Percentiles rank a stretch among this genome's conserved stretches.
Evolutionary conservation across 35 echinoderm and acorn worm genomes (phyloP).

Genomic region (Eucidaris tribuloides): DNA sequence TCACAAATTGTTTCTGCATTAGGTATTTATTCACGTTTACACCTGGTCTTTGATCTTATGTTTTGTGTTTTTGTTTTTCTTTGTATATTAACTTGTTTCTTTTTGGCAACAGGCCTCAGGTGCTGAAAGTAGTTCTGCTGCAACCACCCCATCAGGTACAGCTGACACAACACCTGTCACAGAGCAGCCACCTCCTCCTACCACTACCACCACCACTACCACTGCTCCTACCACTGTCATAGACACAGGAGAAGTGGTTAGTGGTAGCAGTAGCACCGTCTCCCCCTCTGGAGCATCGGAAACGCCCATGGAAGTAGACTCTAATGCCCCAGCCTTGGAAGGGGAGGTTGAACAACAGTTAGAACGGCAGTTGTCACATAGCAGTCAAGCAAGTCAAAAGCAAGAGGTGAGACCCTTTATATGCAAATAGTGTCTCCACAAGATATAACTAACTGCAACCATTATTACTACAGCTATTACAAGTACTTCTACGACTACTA

Average conservation of each 20-base stretch:
- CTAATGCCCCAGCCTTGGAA: background rate
- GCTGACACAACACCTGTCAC: slow-evolving; percentile 17
- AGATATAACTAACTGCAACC: no score
- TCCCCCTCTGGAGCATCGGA: slow-evolving; percentile 28
- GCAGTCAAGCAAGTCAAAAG: slow-evolving; percentile 1
- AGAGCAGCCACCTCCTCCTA: slow-evolving; percentile 6
- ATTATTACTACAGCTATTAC: no score
- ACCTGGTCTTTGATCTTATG: no score
- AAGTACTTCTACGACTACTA: no score
- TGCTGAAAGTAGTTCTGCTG: slow-evolving; percentile 3
- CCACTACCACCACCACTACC: slow-evolving; percentile 22
- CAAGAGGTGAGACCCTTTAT: slow-evolving; percentile 14
- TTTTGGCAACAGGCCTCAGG: slow-evolving; percentile 25
- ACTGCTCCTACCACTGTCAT: background rate
- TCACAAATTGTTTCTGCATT: no score
- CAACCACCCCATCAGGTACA: slow-evolving; percentile 21
- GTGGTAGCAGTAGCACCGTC: background rate
- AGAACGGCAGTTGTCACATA: slow-evolving; percentile 9
- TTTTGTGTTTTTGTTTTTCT: no score
- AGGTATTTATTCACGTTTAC: no score
- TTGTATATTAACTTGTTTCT: no score
- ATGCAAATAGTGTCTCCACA: no score
- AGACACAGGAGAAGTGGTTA: slow-evolving; percentile 3
- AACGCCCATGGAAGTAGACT: slow-evolving; percentile 92
- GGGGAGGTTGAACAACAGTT: background rate